Evolutionary conservation across 2,888 invertebrate genomes (phyloP).

Genomic region (Scaeva pyrastri): DNA sequence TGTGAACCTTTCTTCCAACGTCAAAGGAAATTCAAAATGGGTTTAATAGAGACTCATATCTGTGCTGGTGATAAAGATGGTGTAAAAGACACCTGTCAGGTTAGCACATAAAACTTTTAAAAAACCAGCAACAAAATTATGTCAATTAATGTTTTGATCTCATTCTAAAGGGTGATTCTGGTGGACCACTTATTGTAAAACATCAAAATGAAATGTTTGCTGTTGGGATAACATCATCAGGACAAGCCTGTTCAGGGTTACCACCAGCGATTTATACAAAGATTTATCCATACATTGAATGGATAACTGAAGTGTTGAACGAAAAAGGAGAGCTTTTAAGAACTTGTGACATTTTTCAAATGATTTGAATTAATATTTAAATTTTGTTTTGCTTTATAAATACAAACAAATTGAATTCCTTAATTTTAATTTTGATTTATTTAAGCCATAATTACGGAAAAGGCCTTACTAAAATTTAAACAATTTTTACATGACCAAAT

Average conservation of each 20-base stretch:
- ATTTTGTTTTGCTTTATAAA: too few species aligned
- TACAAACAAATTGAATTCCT: too few species aligned
- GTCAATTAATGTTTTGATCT: background rate
- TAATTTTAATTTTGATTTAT: too few species aligned
- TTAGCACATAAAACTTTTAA: too few species aligned
- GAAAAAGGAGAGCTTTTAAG: background rate
- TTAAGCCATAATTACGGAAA: too few species aligned
- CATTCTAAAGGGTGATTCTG: constrained; percentile 77
- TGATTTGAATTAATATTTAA: too few species aligned
- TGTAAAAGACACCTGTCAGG: constrained; percentile 77
- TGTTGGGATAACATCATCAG: constrained; percentile 76
- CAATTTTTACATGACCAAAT: too few species aligned
- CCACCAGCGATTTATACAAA: constrained; percentile 67
- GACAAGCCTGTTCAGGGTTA: constrained; percentile 60
- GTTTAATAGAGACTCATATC: constrained; percentile 77
- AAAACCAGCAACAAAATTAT: too few species aligned
- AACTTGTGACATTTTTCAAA: too few species aligned
- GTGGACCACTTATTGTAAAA: constrained; percentile 73
- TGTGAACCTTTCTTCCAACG: constrained; percentile 23
- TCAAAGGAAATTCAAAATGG: constrained; percentile 49
- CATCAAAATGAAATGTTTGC: constrained; percentile 31
- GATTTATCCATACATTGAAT: background rate
- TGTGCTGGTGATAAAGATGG: constrained; percentile 78
- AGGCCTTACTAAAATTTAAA: too few species aligned
- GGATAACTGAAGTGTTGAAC: background rate